Base-by-base conservation (phyloP, 2,113 vertebrate genomes). In the Cairina moschata region DNA sequence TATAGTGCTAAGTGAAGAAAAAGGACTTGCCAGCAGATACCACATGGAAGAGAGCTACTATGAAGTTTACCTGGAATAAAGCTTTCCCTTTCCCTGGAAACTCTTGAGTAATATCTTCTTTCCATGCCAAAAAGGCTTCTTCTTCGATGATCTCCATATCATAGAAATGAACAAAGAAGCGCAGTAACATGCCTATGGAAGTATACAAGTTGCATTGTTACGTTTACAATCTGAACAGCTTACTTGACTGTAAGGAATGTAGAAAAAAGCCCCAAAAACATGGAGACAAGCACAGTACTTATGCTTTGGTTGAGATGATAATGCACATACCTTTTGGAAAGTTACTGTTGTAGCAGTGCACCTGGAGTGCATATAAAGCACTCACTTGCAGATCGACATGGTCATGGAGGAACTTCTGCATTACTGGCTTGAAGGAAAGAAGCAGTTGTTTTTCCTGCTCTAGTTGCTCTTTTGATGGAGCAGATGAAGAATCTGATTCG, bases 81-180 rank as follows among this genome's bases (percentile, higher is more conserved):
- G 99, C 99, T 98, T 99, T 99, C 98, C 99, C 99, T 98, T 99
- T 99, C 95, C 99, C 99, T 97, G 99, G 99, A 98, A 99, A 99
- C 97, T 99, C 99, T 98, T 99, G 99, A 91, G 99, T 99, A 94
- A 99, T 99, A 92, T 99, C 99, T 99, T 99, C 99, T 98, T 99
- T 99, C 99, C 99, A 99, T 77, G 99, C 99, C 84, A 99, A 98
- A 95, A 99, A 99, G 97, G 99, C 99, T 98, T 99, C 99, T 98
- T 99, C 99, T 98, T 99, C 99, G 96, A 99, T 99, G 96, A 99
- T 99, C 98, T 99, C 99, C 99, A 99, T 99, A 91, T 99, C 99
- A 94, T 99, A 99, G 90, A 99, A 99, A 98, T 99, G 98, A 97
- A 99, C 99, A 98, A 99, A 99, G 97, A 99, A 99, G 97, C 99